phyloP scores from a whole-genome alignment of 2,113 vertebrate genomes.

The Pitta sordida region DNA sequence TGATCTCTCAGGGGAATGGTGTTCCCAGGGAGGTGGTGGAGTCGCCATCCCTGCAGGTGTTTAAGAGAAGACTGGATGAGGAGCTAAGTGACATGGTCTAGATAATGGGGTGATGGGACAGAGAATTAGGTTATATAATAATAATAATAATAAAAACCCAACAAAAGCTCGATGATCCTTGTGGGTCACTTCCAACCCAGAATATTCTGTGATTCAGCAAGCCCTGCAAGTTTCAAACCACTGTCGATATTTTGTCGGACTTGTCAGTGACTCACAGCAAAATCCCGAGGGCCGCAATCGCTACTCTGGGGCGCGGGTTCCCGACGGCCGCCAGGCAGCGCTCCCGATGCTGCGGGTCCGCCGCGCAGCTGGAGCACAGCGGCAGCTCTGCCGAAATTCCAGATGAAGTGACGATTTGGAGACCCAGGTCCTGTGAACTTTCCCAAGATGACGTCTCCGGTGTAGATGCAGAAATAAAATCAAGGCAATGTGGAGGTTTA shows the following conservation, averaged over 20 bases:
- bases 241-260: rapidly evolving
- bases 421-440: rapidly evolving
- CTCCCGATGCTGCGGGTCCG: neutral
- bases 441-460: rapidly evolving
- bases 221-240: rapidly evolving
- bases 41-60: too few relatives aligned
- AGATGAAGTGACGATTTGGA: rapidly evolving
- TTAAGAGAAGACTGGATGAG: too few relatives aligned
- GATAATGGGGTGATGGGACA: too few relatives aligned
- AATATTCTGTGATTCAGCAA: too few relatives aligned
- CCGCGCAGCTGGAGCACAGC: too few relatives aligned
- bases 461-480: neutral
- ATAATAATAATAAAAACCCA: too few relatives aligned
- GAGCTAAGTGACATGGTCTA: too few relatives aligned
- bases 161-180: too few relatives aligned
- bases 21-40: too few relatives aligned
- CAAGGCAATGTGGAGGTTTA: neutral
- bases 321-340: neutral
- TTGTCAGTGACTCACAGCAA: rapidly evolving
- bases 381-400: neutral
- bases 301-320: neutral
- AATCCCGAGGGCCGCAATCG: rapidly evolving
- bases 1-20: too few relatives aligned
- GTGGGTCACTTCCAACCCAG: too few relatives aligned
- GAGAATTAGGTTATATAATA: too few relatives aligned